Percentiles rank a stretch among this genome's conserved stretches.
These are phyloP conservation scores for Noctua janthe DNA, from an alignment of 2,888 invertebrate species.

Conservation along the genomic window DNA sequence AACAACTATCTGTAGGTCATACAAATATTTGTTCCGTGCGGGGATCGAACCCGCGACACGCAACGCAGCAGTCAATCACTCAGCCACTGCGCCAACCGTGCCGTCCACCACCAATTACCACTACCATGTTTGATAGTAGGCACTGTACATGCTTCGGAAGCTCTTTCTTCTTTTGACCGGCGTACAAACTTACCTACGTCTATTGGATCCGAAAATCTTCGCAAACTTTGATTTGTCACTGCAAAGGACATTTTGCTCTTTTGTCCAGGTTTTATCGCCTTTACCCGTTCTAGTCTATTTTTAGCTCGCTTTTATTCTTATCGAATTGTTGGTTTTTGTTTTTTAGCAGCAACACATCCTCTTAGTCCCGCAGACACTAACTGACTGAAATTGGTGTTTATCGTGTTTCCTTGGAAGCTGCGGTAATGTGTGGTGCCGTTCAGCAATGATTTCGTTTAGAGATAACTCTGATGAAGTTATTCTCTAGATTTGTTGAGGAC, in stretches of 20 bases:
- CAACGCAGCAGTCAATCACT: too few species aligned
- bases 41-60: too few species aligned
- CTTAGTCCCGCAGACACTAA: not conserved
- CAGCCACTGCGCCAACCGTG: too few species aligned
- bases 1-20: too few species aligned
- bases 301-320: not conserved
- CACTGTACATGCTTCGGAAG: not conserved
- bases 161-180: not conserved
- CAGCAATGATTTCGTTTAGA: not conserved
- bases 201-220: not conserved
- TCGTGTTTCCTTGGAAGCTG: not conserved
- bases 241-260: not conserved
- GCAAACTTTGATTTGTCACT: not conserved
- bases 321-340: not conserved
- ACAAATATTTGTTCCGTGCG: too few species aligned
- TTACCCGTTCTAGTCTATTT: not conserved
- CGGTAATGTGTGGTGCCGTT: too few species aligned
- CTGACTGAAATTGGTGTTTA: not conserved
- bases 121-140: not conserved
- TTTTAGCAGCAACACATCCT: not conserved
- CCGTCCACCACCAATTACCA: too few species aligned
- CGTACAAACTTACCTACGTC: not conserved
- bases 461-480: not conserved
- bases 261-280: not conserved
- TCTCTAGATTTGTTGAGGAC: not conserved